These are phyloP conservation scores for Alligator mississippiensis DNA, from an alignment of 2,113 vertebrate genomes.

Conservation along the genomic window DNA sequence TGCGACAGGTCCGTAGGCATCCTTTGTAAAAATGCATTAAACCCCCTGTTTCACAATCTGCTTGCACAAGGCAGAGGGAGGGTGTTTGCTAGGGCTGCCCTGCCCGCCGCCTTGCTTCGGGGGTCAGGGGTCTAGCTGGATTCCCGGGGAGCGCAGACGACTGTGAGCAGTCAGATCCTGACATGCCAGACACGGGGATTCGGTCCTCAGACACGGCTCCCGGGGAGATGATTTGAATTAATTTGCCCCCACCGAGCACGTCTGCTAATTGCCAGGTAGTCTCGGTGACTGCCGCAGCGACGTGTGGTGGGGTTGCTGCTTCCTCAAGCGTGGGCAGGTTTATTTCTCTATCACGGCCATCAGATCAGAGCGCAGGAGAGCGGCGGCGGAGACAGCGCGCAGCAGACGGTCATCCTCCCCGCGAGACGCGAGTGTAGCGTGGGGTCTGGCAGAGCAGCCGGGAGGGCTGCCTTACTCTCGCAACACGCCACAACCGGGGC, in stretches of 20 bases:
- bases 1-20: not conserved
- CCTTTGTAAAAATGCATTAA: not conserved
- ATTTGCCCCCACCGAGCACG: not conserved
- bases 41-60: not conserved
- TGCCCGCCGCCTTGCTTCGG: not conserved
- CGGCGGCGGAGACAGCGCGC: not conserved
- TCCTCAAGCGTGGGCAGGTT: no score
- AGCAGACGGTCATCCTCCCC: no score
- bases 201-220: fast-evolving
- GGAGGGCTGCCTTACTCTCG: not conserved
- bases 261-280: not conserved
- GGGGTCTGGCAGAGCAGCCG: not conserved
- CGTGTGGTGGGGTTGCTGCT: not conserved
- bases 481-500: not conserved
- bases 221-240: not conserved
- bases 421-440: not conserved
- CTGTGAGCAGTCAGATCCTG: not conserved
- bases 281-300: not conserved
- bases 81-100: not conserved
- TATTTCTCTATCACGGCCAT: not conserved
- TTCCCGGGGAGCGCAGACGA: fast-evolving
- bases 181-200: not conserved
- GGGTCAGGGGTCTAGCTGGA: not conserved
- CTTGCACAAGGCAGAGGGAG: not conserved
- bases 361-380: not conserved